phyloP scores from a whole-genome alignment of 2,113 vertebrate genomes.

The Brachirus orientalis region DNA sequence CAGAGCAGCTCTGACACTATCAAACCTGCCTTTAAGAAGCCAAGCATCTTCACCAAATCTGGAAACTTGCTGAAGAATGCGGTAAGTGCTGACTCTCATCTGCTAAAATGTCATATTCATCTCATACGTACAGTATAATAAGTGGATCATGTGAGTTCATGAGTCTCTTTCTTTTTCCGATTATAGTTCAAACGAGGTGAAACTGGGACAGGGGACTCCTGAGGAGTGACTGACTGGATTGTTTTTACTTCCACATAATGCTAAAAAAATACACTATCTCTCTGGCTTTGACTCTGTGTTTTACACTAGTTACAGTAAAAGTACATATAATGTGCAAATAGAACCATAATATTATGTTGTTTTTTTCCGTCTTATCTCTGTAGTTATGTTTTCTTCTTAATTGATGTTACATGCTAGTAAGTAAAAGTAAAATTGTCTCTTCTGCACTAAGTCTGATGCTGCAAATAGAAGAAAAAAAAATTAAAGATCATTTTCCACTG shows the following conservation, averaged over 20 bases:
- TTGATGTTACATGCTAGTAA: no score
- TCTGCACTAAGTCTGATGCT: background rate
- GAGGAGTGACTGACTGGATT: conserved; percentile 26
- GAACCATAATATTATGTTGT: background rate
- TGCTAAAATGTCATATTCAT: background rate
- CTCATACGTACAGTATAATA: no score
- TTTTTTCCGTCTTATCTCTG: background rate
- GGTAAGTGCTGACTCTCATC: conserved; percentile 41
- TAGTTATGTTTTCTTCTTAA: conserved; percentile 16
- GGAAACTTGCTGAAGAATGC: conserved; percentile 75
- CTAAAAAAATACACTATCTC: background rate
- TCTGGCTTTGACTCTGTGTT: background rate
- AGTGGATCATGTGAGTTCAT: no score
- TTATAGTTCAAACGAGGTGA: conserved; percentile 77
- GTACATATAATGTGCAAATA: background rate
- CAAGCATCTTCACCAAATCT: conserved; percentile 78
- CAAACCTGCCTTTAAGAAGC: conserved; percentile 43
- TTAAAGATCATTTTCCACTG: background rate
- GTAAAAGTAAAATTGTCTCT: no score
- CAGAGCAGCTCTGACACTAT: conserved; percentile 34
- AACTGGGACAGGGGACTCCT: conserved; percentile 66
- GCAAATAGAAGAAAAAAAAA: background rate
- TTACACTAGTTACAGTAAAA: background rate
- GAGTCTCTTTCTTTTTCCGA: conserved; percentile 2
- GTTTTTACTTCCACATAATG: background rate